Evolutionary conservation across 2,888 invertebrate species (phyloP).

Genomic region (Scrobipalpa costella): DNA sequence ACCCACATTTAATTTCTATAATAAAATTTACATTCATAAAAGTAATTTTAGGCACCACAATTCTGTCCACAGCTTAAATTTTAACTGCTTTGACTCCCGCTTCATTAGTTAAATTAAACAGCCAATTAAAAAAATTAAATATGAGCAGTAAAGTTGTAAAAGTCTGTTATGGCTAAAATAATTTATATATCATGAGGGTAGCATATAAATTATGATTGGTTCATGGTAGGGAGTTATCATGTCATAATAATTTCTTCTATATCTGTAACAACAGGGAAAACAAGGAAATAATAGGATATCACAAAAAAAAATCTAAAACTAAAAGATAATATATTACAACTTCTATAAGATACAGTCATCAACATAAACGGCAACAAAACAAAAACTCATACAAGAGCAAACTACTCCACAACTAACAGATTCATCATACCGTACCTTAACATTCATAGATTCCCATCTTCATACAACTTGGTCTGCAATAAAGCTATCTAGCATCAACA

Average conservation of each 20-base stretch:
- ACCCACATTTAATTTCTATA: conserved; percentile 4
- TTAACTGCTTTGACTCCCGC: conserved; percentile 24
- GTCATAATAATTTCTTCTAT: too few species aligned
- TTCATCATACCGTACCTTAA: conserved; percentile 12
- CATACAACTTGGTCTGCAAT: conserved; percentile 27
- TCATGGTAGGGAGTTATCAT: too few species aligned
- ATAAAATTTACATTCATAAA: conserved; percentile 13
- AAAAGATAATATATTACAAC: background rate
- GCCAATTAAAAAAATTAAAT: conserved; percentile 28
- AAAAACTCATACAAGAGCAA: background rate
- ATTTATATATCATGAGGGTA: conserved; percentile 28
- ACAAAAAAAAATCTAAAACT: too few species aligned
- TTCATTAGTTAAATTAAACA: conserved; percentile 28
- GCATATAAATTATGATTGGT: conserved; percentile 19
- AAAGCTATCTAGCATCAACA: conserved; percentile 34
- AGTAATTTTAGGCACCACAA: conserved; percentile 7
- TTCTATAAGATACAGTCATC: background rate
- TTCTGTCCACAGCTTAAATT: conserved; percentile 15
- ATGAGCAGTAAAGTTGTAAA: conserved; percentile 25
- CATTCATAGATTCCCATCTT: conserved; percentile 27
- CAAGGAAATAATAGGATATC: too few species aligned
- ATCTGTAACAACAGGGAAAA: too few species aligned
- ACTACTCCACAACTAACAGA: background rate
- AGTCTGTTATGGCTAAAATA: conserved; percentile 19
- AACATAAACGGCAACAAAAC: background rate